A percentile compares a stretch with the other conserved stretches of the same genome.
Conservation (phyloP, 2,888 invertebrate species). For the Euzophera pinguis region DNA sequence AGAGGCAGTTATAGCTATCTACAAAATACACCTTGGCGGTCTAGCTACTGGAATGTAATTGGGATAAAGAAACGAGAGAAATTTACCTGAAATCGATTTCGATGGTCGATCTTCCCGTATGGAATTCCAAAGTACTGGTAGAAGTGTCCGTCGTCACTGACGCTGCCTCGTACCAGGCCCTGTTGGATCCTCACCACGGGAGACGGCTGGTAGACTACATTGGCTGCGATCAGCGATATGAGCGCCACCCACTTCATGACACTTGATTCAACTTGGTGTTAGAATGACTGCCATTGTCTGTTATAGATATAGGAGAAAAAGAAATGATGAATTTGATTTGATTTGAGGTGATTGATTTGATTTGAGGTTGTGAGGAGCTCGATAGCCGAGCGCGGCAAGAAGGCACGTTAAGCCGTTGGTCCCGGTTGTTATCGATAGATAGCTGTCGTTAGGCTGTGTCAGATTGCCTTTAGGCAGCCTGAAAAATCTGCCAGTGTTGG, state of each 20-base stretch:
- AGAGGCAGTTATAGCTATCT: no score
- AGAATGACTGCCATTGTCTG: neutral
- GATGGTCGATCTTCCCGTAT: conserved; percentile 54
- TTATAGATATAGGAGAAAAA: neutral
- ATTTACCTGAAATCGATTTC: conserved; percentile 60
- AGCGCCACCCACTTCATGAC: conserved; percentile 57
- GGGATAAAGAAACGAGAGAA: neutral
- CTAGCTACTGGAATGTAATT: no score
- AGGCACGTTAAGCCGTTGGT: no score
- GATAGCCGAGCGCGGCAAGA: no score
- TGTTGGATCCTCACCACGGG: conserved; percentile 47
- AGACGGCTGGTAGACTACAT: conserved; percentile 56
- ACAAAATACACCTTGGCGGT: no score
- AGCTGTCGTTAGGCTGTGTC: no score
- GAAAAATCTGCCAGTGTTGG: no score
- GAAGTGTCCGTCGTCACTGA: conserved; percentile 52
- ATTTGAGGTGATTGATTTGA: no score
- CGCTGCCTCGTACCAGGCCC: conserved; percentile 54
- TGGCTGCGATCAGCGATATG: conserved; percentile 50
- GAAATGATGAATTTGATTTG: no score
- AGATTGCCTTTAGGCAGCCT: no score
- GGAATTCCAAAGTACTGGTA: conserved; percentile 66
- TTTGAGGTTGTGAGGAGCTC: no score
- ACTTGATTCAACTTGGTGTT: neutral
- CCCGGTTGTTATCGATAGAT: no score